A percentile compares a stretch with the other conserved stretches of the same genome.
Evolutionary conservation across 2,888 invertebrate genomes (phyloP).

Genomic region (Atethmia centrago): DNA sequence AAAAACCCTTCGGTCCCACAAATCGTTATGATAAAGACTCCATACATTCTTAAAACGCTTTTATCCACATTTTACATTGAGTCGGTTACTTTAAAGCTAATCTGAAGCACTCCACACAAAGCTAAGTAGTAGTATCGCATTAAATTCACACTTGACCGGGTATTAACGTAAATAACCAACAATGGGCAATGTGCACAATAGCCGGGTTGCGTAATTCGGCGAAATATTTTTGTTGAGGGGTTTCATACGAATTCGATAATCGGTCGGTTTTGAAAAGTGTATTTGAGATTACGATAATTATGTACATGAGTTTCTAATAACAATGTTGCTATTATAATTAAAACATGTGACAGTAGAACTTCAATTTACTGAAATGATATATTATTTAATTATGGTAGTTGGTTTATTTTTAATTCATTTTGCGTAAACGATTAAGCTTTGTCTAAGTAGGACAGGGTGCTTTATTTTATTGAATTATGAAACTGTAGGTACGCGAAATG

Average conservation of each 20-base stretch:
- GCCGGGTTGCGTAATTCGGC: constrained; percentile 53
- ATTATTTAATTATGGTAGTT: background rate
- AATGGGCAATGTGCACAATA: constrained; percentile 56
- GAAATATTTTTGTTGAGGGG: constrained; percentile 37
- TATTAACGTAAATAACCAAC: constrained; percentile 59
- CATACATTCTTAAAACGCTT: constrained; percentile 14
- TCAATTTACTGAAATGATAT: background rate
- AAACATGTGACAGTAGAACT: background rate
- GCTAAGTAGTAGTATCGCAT: constrained; percentile 59
- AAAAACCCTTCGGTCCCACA: constrained; percentile 6
- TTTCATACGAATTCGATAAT: constrained; percentile 29
- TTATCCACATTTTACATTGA: constrained; percentile 4
- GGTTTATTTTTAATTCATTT: background rate
- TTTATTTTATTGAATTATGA: background rate
- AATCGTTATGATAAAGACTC: constrained; percentile 9
- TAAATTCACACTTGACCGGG: constrained; percentile 64
- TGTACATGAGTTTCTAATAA: background rate
- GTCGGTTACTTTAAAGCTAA: constrained; percentile 54
- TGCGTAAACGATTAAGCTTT: background rate
- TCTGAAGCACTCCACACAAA: constrained; percentile 51
- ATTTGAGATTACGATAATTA: background rate
- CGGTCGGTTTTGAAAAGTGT: background rate
- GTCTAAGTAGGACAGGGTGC: background rate
- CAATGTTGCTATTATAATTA: background rate
- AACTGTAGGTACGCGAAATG: background rate